Conservation (phyloP, 2,797 vertebrate species). For the Graptemys geographica region DNA sequence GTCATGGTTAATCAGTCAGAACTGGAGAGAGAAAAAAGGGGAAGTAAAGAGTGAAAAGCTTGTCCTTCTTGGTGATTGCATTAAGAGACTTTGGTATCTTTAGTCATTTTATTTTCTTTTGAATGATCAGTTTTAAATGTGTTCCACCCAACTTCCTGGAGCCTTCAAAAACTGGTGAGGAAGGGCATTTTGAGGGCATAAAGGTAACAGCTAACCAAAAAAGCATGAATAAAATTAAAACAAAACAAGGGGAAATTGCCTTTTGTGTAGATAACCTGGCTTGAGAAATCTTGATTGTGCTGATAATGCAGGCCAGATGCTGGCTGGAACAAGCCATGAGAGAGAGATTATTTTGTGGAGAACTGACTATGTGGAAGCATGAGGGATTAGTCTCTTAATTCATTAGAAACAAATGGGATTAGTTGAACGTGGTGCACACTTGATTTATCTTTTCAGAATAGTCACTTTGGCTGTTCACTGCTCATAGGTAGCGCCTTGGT, state of each 20-base stretch:
- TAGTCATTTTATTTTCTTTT: background rate
- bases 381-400: conserved; percentile 21
- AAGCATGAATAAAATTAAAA: conserved; percentile 37
- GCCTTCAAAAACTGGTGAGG: background rate
- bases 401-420: background rate
- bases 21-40: conserved; percentile 8
- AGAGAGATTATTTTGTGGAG: background rate
- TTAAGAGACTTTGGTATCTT: conserved; percentile 9
- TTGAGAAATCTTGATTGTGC: background rate
- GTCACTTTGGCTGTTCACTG: background rate
- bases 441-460: background rate
- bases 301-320: conserved; percentile 43
- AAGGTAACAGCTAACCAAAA: conserved; percentile 38
- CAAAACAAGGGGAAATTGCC: conserved; percentile 28
- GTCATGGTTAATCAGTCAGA: conserved; percentile 42
- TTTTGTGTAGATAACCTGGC: conserved; percentile 54
- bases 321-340: conserved; percentile 27
- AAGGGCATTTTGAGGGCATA: background rate
- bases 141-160: conserved; percentile 2
- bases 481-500: background rate
- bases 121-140: background rate
- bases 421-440: background rate
- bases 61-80: background rate
- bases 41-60: conserved; percentile 22
- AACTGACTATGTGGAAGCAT: conserved; percentile 15